Evolutionary conservation across 2,113 vertebrate genomes (phyloP).

Genomic region (Serilophus lunatus): DNA sequence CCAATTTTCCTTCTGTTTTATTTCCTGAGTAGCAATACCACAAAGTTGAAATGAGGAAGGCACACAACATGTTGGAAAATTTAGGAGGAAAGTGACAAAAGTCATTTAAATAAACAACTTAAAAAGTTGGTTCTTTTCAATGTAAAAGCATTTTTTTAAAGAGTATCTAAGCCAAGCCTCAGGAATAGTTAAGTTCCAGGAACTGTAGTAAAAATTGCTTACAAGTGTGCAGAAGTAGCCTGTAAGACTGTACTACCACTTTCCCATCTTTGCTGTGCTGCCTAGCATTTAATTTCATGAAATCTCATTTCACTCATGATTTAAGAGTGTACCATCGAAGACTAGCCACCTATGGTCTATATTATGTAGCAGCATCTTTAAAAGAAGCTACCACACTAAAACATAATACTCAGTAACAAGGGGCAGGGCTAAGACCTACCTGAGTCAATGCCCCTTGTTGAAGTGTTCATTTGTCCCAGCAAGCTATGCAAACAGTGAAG

Average conservation of each 20-base stretch:
- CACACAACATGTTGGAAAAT: background rate
- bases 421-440: background rate
- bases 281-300: background rate
- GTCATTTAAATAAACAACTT: background rate
- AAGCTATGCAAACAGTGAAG: background rate
- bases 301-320: background rate
- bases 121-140: background rate
- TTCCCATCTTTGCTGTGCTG: background rate
- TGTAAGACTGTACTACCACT: background rate
- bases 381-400: background rate
- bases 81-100: background rate
- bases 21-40: background rate
- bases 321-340: background rate
- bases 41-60: background rate
- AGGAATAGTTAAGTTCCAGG: background rate
- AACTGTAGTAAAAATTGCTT: background rate
- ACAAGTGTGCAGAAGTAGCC: background rate
- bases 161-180: background rate
- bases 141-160: background rate
- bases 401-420: background rate
- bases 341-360: background rate
- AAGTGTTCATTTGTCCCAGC: background rate
- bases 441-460: background rate
- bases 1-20: background rate
- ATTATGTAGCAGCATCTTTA: background rate